Evolutionary conservation across 2,888 invertebrate species (phyloP).

Genomic region (Melitaea athalia): DNA sequence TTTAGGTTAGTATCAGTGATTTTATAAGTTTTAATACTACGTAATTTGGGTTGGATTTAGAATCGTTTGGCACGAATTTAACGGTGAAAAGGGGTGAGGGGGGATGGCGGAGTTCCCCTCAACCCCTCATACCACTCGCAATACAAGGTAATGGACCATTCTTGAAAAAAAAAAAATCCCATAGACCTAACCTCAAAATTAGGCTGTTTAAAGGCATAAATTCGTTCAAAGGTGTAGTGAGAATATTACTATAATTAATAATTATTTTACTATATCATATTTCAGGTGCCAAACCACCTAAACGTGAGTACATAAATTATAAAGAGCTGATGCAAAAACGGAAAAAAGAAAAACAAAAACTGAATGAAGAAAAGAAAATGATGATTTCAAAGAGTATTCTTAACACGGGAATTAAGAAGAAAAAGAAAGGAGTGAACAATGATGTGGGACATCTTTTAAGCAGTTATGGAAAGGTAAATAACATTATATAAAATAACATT

Average conservation of each 20-base stretch:
- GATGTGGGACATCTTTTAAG: conserved; percentile 75
- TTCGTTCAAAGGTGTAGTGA: no score
- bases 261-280: not conserved
- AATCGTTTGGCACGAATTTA: no score
- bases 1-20: conserved; percentile 80
- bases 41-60: no score
- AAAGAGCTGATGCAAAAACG: conserved; percentile 85
- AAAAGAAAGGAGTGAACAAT: conserved; percentile 68
- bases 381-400: conserved; percentile 84
- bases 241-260: not conserved
- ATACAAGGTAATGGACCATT: no score
- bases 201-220: no score
- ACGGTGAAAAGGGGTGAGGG: no score
- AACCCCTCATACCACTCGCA: no score
- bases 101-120: no score
- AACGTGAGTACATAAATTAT: conserved; percentile 86
- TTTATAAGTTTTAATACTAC: no score
- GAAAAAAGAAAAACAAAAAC: conserved; percentile 78
- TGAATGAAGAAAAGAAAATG: conserved; percentile 73
- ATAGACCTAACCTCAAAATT: no score
- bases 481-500: no score
- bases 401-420: conserved; percentile 78
- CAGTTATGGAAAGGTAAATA: conserved; percentile 72
- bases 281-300: conserved; percentile 89
- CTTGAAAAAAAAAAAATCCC: no score